phyloP scores from a whole-genome alignment of 2,888 invertebrate species.

The Pyrrhia umbra region DNA sequence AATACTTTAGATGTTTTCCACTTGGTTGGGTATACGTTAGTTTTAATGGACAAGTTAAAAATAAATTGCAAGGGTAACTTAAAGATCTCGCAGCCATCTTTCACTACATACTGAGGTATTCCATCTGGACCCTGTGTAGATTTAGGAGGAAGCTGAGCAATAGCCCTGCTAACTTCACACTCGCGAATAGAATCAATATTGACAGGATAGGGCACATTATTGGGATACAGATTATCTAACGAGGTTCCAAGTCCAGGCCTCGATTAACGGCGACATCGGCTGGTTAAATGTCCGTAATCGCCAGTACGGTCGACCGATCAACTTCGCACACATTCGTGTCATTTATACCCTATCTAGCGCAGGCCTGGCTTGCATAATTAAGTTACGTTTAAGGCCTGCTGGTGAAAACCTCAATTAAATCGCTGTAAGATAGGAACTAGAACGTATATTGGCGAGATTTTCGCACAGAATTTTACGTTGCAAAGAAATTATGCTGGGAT shows the following conservation, averaged over 20 bases:
- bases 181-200: no score
- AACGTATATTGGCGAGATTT: background rate
- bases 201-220: no score
- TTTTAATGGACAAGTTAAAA: no score
- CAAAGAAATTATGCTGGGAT: background rate
- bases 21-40: no score
- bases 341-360: conserved; percentile 44
- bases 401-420: conserved; percentile 14
- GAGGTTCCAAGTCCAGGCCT: conserved; percentile 46
- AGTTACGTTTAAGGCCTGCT: conserved; percentile 18
- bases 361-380: conserved; percentile 37
- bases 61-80: no score
- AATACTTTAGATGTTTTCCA: no score
- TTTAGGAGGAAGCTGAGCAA: no score
- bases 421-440: background rate
- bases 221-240: no score
- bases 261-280: conserved; percentile 57
- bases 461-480: background rate
- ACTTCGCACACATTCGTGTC: conserved; percentile 33
- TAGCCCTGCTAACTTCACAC: no score
- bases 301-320: conserved; percentile 26
- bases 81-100: no score
- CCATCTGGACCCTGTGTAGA: no score
- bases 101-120: no score
- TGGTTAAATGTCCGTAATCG: conserved; percentile 54